Base-by-base conservation (phyloP, 2,888 invertebrate genomes). In the Ditula angustiorana region DNA sequence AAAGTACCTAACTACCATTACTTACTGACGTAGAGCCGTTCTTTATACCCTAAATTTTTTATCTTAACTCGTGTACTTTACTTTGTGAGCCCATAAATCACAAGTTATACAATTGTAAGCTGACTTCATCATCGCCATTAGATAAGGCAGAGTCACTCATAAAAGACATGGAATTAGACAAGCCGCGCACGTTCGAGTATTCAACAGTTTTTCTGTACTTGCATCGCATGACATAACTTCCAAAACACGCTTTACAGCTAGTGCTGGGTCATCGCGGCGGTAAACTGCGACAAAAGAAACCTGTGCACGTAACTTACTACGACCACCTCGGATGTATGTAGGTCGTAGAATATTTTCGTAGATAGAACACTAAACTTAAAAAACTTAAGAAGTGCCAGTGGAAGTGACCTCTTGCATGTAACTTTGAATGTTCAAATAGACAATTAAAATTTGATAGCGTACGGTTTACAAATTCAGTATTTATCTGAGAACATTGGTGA, bases 251-350 rank as follows among this genome's bases (percentile, higher is more conserved):
- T 57, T 63, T 50, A 55, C 46, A 53, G 46, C 26, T 28, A 55
- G 61, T 21, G 67, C 60, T 57, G 60, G 64, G 64, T 67, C 67
- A 67, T 30, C 60, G 64, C 35, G 58, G 47, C 67, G 55, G 50
- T 52, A 67, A 64, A 67, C 63, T 64, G 64, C 24, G 64, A 67
- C 64, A 64, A 67, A 64, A 57, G 67, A 67, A 67, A 67, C 52
- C 37, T 49, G 50, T 50, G 47, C 26, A 61, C 57, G 50, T 28
- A 60, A 65, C 46, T 44, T 21, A 52, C 52, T n/a, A n/a, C n/a
- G 26, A 41, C 41, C 52, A 58, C 58, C 30, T 58, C 24, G 50
- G 44, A 52, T 30, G 16, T 58, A 35, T 16, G 58, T 58, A 46
- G 53, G 64, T 44, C 62, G 28, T 35, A n/a, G 46, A 8, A 3